Conservation (phyloP, 1,140 invertebrate species). For the Zaprionus ornatus region DNA sequence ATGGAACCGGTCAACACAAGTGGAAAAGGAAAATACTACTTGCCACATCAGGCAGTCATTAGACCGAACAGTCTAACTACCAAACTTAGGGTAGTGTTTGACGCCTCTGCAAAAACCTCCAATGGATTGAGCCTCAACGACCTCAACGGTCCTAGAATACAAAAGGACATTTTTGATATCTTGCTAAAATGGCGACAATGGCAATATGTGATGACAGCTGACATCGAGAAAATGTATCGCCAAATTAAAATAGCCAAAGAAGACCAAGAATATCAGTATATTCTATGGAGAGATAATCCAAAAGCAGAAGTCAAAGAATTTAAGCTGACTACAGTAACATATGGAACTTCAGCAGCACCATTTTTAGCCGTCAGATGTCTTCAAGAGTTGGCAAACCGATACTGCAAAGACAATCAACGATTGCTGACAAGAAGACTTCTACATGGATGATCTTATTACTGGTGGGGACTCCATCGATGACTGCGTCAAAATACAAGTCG, state of each 20-base stretch:
- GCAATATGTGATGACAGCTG: slow-evolving; percentile 1
- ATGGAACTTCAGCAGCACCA: neutral
- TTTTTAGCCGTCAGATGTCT: neutral
- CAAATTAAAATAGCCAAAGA: neutral
- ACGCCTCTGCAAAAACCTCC: too few species aligned
- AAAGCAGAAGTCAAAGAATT: neutral
- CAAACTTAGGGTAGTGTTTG: too few species aligned
- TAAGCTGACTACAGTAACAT: too few species aligned
- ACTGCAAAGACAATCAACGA: neutral
- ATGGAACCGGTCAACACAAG: neutral
- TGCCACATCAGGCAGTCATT: neutral
- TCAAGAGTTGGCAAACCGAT: neutral
- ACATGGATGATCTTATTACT: neutral
- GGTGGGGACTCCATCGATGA: slow-evolving; percentile 1
- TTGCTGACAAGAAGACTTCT: neutral
- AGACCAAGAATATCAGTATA: too few species aligned
- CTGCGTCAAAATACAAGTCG: neutral
- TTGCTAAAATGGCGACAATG: too few species aligned
- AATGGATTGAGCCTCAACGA: slow-evolving; percentile 1
- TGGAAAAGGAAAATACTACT: neutral
- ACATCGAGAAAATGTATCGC: slow-evolving; percentile 5
- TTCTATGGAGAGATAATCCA: neutral
- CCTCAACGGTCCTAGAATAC: neutral
- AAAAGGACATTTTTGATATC: slow-evolving; percentile 9
- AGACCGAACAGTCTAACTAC: slow-evolving; percentile 2